Conservation (phyloP, 2,888 invertebrate species). For the Acanthococcus lagerstroemiae region DNA sequence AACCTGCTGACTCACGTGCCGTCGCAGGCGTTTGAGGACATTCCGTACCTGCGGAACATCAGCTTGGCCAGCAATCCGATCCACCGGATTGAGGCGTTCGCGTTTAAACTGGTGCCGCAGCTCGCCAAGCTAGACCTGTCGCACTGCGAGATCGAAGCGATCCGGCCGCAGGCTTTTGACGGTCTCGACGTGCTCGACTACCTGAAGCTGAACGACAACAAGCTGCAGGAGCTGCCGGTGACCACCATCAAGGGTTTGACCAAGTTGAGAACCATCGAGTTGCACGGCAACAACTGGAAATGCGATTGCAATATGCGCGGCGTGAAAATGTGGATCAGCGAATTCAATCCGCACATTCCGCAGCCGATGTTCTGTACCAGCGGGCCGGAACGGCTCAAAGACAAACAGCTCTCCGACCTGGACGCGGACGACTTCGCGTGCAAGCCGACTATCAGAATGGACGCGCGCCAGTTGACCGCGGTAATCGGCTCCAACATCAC, state of each 20-base stretch:
- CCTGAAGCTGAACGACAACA: conserved; percentile 71
- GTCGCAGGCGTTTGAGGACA: conserved; percentile 64
- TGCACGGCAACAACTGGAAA: conserved; percentile 80
- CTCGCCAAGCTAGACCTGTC: conserved; percentile 75
- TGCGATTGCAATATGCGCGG: conserved; percentile 76
- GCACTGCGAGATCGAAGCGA: conserved; percentile 65
- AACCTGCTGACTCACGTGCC: conserved; percentile 74
- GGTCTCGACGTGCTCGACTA: conserved; percentile 65
- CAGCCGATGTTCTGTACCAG: conserved; percentile 68
- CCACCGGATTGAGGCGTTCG: conserved; percentile 62
- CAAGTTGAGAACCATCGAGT: conserved; percentile 65
- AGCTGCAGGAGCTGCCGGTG: conserved; percentile 64
- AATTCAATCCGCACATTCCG: conserved; percentile 67
- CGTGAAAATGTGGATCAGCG: conserved; percentile 65
- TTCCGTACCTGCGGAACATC: conserved; percentile 70
- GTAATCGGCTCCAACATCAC: conserved; percentile 76
- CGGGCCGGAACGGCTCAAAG: conserved; percentile 58
- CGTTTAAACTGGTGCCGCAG: conserved; percentile 64
- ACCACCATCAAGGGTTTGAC: conserved; percentile 55
- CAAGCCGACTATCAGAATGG: conserved; percentile 63
- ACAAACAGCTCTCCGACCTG: conserved; percentile 57
- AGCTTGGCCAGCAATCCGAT: conserved; percentile 72
- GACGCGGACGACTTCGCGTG: conserved; percentile 67
- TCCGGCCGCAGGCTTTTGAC: conserved; percentile 66
- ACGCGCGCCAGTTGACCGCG: conserved; percentile 61